Conservation (phyloP, 2,113 vertebrate genomes). For the Indicator maculatus region DNA sequence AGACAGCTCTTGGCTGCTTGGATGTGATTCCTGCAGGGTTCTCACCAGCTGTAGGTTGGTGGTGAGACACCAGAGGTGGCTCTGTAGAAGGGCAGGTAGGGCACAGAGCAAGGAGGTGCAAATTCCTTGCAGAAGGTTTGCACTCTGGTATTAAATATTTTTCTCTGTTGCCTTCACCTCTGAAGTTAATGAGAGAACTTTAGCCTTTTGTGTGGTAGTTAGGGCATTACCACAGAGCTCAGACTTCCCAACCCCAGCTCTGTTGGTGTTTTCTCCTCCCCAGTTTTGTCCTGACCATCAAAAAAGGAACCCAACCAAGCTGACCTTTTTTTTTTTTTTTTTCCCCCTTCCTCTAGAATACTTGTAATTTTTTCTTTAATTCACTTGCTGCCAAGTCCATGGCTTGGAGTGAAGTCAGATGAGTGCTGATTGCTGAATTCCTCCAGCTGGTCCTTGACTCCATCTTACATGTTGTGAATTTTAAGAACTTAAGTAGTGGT, state of each 20-base stretch:
- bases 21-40: neutral
- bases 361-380: neutral
- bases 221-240: neutral
- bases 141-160: neutral
- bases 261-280: neutral
- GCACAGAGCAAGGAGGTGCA: neutral
- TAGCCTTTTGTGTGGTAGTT: neutral
- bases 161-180: too few relatives aligned
- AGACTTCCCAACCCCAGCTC: neutral
- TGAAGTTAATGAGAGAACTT: neutral
- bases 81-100: neutral
- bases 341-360: neutral
- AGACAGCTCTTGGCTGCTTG: neutral
- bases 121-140: neutral
- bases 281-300: neutral
- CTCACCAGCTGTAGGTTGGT: neutral
- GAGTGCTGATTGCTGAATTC: neutral
- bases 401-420: neutral
- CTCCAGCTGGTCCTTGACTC: neutral
- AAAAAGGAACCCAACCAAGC: neutral
- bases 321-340: neutral
- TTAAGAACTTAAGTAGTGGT: neutral
- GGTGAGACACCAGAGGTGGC: accelerated
- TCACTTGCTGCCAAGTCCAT: neutral
- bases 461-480: accelerated